These are phyloP conservation scores for Acridotheres tristis DNA, from an alignment of 2,797 vertebrate genomes.

Conservation along the genomic window DNA sequence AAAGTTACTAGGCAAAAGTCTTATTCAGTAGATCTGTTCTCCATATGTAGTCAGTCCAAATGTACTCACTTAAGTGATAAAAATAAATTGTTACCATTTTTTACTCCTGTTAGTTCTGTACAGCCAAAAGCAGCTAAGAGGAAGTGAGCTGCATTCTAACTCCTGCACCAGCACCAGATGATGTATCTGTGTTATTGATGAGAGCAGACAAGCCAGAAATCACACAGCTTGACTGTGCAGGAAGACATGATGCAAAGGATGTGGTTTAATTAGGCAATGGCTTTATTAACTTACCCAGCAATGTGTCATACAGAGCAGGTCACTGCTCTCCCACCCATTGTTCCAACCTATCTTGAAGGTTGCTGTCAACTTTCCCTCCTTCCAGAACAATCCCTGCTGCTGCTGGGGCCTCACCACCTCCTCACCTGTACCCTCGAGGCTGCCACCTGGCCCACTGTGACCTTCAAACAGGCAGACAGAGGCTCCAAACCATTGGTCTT, in stretches of 20 bases:
- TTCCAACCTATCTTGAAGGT: background rate
- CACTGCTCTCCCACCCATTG: background rate
- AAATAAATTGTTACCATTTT: slow-evolving; percentile 60
- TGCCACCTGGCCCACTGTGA: background rate
- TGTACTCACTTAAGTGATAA: slow-evolving; percentile 51
- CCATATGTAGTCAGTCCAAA: slow-evolving; percentile 45
- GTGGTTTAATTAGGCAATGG: slow-evolving; percentile 49
- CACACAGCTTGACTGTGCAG: slow-evolving; percentile 50
- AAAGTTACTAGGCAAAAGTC: slow-evolving; percentile 57
- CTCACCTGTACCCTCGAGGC: background rate
- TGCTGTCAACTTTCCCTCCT: background rate
- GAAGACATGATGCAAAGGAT: slow-evolving; percentile 56
- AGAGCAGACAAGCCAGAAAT: slow-evolving; percentile 18
- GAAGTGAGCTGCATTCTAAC: slow-evolving; percentile 49
- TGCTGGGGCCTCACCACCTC: background rate
- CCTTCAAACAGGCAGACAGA: no score
- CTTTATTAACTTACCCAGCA: slow-evolving; percentile 48
- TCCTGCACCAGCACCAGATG: slow-evolving; percentile 52
- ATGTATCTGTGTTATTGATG: slow-evolving; percentile 37
- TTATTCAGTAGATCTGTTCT: slow-evolving; percentile 46
- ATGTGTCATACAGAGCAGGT: slow-evolving; percentile 26
- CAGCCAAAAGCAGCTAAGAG: slow-evolving; percentile 24
- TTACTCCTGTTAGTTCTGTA: slow-evolving; percentile 50
- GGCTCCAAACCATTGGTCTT: background rate
- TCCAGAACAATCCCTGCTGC: background rate